Base-by-base conservation (phyloP, 2,888 invertebrate genomes). In the Smittia sp. region DNA sequence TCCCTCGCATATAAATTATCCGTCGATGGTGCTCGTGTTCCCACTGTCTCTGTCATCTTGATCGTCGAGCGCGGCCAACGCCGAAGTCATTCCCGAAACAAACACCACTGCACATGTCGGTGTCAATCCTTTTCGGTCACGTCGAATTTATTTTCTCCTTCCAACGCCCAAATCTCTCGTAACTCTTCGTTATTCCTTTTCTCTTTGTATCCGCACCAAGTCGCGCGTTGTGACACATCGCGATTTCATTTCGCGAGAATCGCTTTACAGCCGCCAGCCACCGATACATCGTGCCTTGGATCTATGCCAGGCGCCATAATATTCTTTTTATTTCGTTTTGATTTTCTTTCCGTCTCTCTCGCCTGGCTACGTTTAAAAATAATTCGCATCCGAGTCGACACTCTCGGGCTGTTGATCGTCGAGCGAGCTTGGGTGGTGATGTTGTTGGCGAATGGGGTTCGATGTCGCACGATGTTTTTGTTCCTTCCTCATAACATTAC, bases 271-370 rank as follows among this genome's bases (percentile, higher is more conserved):
- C 46, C 58, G 58, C 58, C 68, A 58, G 41, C 41, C 68, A 68
- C 24, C 41, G 41, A 25, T 66, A 38, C 32, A 18, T 3, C 20
- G 58, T 20, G 20, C 27, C 41, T 58, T 72, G 72, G 72, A 72
- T 24, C 25, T 15, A 38, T 72, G 72, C 72, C 72, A 72, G 72
- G 72, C 72, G 72, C 72, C 72, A 69, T 69, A 68, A 68, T 46
- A 18, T 54, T 27, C 54, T 69, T 54, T 69, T 67, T 67, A 67
- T 67, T 69, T 46, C 41, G 22, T 27, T 69, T 54, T 18, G 18
- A 22, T 58, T 58, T 52, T 20, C 66, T 22, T 24, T 62, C 7
- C 38, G 32, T 32, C 58, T 18, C 24, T 58, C 20, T 58, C 46
- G 46, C 15, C 15, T n/a, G 46, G 46, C 46, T 46, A 46, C 46